Conservation (phyloP, 2,113 vertebrate species). For the Prolemur simus region DNA sequence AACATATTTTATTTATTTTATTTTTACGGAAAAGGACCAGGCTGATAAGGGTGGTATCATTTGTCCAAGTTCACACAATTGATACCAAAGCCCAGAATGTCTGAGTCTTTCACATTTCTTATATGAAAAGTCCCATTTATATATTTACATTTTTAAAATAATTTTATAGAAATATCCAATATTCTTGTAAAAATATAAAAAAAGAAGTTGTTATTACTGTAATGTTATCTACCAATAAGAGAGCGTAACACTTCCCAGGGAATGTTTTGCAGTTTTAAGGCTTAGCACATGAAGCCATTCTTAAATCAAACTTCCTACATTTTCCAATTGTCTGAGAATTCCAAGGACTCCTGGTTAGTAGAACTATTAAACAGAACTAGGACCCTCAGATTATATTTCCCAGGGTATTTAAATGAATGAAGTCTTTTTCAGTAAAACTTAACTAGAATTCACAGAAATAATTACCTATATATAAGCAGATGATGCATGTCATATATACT, state of each 20-base stretch:
- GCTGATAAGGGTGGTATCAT: neutral
- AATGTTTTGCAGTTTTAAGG: neutral
- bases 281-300: neutral
- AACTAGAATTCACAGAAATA: neutral
- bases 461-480: neutral
- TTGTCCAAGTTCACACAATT: neutral
- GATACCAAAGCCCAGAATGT: neutral
- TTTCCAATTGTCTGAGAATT: constrained; percentile 5
- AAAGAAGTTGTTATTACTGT: neutral
- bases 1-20: neutral
- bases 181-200: neutral
- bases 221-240: neutral
- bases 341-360: neutral
- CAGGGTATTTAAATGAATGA: neutral
- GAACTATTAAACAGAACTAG: neutral
- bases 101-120: neutral
- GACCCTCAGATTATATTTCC: neutral
- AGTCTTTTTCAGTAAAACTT: neutral
- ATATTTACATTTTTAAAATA: neutral
- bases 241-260: neutral
- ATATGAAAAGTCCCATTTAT: neutral
- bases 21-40: neutral
- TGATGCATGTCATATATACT: neutral
- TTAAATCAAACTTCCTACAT: neutral
- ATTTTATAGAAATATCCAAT: neutral